Conservation (phyloP, 2,797 vertebrate genomes). For the Sparus aurata region DNA sequence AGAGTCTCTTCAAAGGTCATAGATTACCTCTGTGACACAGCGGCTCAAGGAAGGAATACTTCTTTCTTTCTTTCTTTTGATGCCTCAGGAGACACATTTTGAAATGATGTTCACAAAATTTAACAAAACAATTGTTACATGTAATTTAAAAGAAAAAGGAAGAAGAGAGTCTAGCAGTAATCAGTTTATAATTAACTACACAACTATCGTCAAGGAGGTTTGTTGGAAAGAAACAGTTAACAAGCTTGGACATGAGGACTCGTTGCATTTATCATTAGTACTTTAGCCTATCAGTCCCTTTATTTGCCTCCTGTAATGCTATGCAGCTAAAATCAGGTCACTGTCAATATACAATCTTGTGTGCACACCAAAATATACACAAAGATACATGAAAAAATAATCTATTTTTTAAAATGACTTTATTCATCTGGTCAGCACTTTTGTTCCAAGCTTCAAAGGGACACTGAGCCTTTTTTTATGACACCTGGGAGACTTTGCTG, state of each 20-base stretch:
- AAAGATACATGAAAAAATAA: slow-evolving; percentile 30
- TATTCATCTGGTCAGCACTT: slow-evolving; percentile 84
- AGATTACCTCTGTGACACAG: slow-evolving; percentile 33
- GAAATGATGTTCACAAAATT: slow-evolving; percentile 12
- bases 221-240: not conserved
- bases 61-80: not conserved
- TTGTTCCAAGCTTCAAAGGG: slow-evolving; percentile 75
- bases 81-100: slow-evolving; percentile 3
- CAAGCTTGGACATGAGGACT: not conserved
- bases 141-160: not conserved
- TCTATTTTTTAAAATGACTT: slow-evolving; percentile 40
- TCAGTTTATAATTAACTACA: not conserved
- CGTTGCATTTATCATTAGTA: not conserved
- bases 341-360: slow-evolving; percentile 25
- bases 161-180: not conserved
- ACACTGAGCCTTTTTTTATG: slow-evolving; percentile 72
- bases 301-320: slow-evolving; percentile 12
- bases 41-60: slow-evolving; percentile 11
- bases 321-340: slow-evolving; percentile 8
- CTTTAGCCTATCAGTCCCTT: slow-evolving; percentile 15
- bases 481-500: slow-evolving; percentile 85
- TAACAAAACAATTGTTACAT: no score
- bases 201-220: not conserved
- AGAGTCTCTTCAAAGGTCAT: slow-evolving; percentile 60
- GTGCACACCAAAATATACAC: not conserved